Evolutionary conservation across 2,888 invertebrate genomes (phyloP), one percentile per base, ranked within the genome.

Genomic region (Hololepta plana): DNA sequence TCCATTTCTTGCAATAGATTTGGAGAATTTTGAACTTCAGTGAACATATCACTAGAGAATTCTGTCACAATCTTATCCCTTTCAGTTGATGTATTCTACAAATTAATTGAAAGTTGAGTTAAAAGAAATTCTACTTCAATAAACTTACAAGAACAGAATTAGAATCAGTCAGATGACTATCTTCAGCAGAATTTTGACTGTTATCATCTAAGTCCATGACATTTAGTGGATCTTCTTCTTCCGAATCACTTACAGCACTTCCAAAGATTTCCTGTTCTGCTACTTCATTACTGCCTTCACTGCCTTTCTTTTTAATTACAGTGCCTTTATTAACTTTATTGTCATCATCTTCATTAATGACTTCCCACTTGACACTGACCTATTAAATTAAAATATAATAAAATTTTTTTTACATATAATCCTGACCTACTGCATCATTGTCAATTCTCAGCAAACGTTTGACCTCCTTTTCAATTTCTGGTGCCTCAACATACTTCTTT

Each of bases 381-480:
- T 46, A 30, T 6, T 26, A 24, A 35, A 32, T 20, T 23, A 21
- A 23, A 8, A 21, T 6, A 21, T 21, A n/a, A n/a, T 8, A 24
- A 24, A 15, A 24, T 24, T 8, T 15, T 2, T 14, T 15, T n/a
- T 8, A 23, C 10, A 23, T n/a, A 15, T n/a, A 27, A 29, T n/a
- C 22, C 8, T n/a, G 14, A 37, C 45, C 72, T 0, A 77, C 76
- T 2, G 95, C 93, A 49, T 95, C 93, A 46, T 88, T 87, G 47
- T 95, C 95, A 16, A 76, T 76, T 35, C 91, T 63, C 5, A 98
- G 59, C 28, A 98, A 57, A 19, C 91, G 64, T 49, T 93, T 91
- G 0, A 98, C 88, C 60, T 98, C 96, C 50, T 93, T 93, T 48
- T 98, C 96, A 36, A 95, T 90, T 59, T 96, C 95, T 1, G 95